These are phyloP conservation scores for Enteromius fasciolatus DNA, from an alignment of 2,797 vertebrate species.

Conservation along the genomic window DNA sequence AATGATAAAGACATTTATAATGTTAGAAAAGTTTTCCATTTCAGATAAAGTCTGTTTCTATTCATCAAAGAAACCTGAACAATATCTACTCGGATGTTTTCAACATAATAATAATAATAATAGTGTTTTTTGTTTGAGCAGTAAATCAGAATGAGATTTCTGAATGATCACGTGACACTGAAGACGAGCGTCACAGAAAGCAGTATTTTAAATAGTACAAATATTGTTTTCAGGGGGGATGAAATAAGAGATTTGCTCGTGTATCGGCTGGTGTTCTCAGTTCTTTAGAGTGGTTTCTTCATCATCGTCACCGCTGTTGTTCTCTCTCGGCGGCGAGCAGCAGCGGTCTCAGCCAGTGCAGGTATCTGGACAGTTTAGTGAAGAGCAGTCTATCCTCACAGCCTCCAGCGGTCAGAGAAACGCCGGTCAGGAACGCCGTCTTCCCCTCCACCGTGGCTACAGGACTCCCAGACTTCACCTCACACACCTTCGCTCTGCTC, in stretches of 20 bases:
- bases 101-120: too few relatives aligned
- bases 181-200: too few relatives aligned
- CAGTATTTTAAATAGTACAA: too few relatives aligned
- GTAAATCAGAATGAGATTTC: too few relatives aligned
- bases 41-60: too few relatives aligned
- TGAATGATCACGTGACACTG: too few relatives aligned
- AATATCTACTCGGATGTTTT: too few relatives aligned
- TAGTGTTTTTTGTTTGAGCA: too few relatives aligned
- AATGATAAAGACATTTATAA: too few relatives aligned
- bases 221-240: too few relatives aligned
- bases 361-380: slow-evolving; percentile 85
- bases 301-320: neutral
- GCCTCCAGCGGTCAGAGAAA: slow-evolving; percentile 69
- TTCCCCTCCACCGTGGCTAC: slow-evolving; percentile 76
- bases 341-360: slow-evolving; percentile 77
- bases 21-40: too few relatives aligned
- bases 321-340: slow-evolving; percentile 53
- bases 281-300: neutral
- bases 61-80: too few relatives aligned
- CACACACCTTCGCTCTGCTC: neutral
- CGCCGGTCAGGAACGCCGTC: slow-evolving; percentile 86
- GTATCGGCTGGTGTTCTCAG: neutral
- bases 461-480: slow-evolving; percentile 73
- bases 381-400: slow-evolving; percentile 75
- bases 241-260: neutral